A percentile compares a stretch with the other conserved stretches of the same genome.
Conservation (phyloP, 2,888 invertebrate genomes). For the Lapara coniferarum region DNA sequence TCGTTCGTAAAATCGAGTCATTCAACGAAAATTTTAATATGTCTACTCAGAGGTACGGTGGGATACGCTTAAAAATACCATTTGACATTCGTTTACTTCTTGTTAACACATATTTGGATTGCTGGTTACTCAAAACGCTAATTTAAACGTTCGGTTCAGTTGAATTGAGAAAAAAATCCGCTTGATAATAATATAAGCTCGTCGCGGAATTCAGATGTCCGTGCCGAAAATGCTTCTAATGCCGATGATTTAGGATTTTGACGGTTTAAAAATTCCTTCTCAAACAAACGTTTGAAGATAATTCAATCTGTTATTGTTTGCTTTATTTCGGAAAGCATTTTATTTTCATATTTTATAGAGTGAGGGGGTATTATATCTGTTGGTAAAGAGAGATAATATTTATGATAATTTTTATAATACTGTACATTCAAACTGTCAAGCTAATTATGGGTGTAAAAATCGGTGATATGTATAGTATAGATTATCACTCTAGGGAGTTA, state of each 20-base stretch:
- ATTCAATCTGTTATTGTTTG: slow-evolving; percentile 3
- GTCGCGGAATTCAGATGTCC: slow-evolving; percentile 11
- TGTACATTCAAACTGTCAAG: too few relatives aligned
- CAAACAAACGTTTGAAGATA: slow-evolving; percentile 5
- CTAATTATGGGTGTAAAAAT: too few relatives aligned
- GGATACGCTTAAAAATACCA: slow-evolving; percentile 7
- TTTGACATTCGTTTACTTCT: slow-evolving; percentile 15
- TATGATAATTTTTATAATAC: too few relatives aligned
- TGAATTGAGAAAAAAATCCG: slow-evolving; percentile 20
- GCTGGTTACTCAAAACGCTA: slow-evolving; percentile 10
- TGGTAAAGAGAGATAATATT: too few relatives aligned
- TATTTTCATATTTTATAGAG: neutral
- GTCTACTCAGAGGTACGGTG: neutral
- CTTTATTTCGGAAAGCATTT: neutral
- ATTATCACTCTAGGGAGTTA: too few relatives aligned
- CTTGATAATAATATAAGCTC: slow-evolving; percentile 15
- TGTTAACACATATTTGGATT: slow-evolving; percentile 21
- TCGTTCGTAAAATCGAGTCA: neutral
- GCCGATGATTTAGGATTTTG: slow-evolving; percentile 16
- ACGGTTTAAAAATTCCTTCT: neutral
- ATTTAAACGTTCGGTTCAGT: slow-evolving; percentile 16
- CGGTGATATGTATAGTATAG: too few relatives aligned
- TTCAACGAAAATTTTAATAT: neutral
- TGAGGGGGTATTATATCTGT: neutral
- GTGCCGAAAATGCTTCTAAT: slow-evolving; percentile 23